phyloP scores from a whole-genome alignment of 2,113 vertebrate species.

The Scophthalmus maximus region DNA sequence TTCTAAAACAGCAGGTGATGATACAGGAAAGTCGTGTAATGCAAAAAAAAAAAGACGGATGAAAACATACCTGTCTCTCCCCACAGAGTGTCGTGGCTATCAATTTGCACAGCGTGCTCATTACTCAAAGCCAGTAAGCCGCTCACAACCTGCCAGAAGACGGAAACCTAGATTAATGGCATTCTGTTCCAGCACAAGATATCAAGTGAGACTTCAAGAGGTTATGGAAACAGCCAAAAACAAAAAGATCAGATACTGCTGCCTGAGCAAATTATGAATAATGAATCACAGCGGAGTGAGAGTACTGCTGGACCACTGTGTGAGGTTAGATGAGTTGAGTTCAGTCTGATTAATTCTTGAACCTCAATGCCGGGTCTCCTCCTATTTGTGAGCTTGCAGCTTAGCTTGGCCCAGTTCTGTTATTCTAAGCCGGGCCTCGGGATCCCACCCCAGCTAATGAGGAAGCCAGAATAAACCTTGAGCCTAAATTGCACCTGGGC shows the following conservation, averaged over 20 bases:
- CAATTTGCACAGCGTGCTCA: slow-evolving; percentile 89
- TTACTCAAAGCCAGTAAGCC: slow-evolving; percentile 87
- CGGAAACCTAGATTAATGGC: slow-evolving; percentile 76
- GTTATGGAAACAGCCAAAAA: slow-evolving; percentile 22
- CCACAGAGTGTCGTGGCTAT: slow-evolving; percentile 94
- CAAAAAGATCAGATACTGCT: background rate
- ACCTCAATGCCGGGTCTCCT: slow-evolving; percentile 35
- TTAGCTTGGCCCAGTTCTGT: slow-evolving; percentile 48
- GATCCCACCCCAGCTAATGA: slow-evolving; percentile 55
- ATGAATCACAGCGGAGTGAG: slow-evolving; percentile 39
- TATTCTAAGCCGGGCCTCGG: slow-evolving; percentile 40
- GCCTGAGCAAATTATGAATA: slow-evolving; percentile 23
- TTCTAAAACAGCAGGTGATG: slow-evolving; percentile 60
- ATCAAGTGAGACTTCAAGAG: slow-evolving; percentile 55
- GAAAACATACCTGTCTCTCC: slow-evolving; percentile 95
- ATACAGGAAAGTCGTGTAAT: slow-evolving; percentile 44
- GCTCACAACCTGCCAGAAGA: slow-evolving; percentile 88
- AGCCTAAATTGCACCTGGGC: slow-evolving; percentile 31
- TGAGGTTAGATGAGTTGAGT: slow-evolving; percentile 14
- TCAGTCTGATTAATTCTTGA: slow-evolving; percentile 51
- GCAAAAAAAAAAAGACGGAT: slow-evolving; percentile 59
- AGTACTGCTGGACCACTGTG: slow-evolving; percentile 14
- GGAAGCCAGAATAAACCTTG: slow-evolving; percentile 62
- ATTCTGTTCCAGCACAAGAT: slow-evolving; percentile 32
- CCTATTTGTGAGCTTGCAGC: slow-evolving; percentile 43